Base-by-base conservation (phyloP, 2,113 vertebrate species). In the Psilopogon haemacephalus region DNA sequence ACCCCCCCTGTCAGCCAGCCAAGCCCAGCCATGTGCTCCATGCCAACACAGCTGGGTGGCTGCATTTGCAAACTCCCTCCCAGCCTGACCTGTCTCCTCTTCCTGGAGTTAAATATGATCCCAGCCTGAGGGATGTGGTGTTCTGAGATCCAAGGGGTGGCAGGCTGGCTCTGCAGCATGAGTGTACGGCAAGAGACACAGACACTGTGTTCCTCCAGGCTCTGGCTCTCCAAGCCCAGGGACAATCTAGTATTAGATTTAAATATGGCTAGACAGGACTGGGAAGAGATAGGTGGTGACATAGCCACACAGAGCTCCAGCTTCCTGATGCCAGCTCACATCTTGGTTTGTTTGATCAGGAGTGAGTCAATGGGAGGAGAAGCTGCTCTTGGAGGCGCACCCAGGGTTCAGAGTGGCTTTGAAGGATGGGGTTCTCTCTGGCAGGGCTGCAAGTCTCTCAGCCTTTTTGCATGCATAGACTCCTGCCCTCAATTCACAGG, bases 321-420 rank as follows among this genome's bases (percentile, higher is more conserved):
- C 78, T 94, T 95, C 96, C 95, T 94, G 89, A 77, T 88, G 94
- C 93, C 91, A 96, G 89, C 94, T 96, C 95, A 94, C 91, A 81
- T 95, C 89, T 92, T 89, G 91, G 95, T 95, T 83, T 96, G 96
- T 96, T 96, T 96, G 95, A 96, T 95, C 93, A 91, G 20, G 19
- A 81, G 10, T 95, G 96, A 95, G 89, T 96, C 94, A 96, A 81
- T 62, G 91, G 95, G 85, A 96, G 94, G 93, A 92, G 94, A 96
- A 95, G 91, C 75, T 92, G 91, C 94, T 96, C 75, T 91, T 89
- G 62, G 68, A 69, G 95, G 79, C 91, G 65, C 93, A 85, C 93
- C 94, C 94, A 93, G 91, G 65, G 72, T 85, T 94, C 93, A 93
- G 89, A 95, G 85, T 0, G 0, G 72, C 95, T 96, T 96, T 95